Conservation (phyloP, 2,113 vertebrate species). For the Ornithorhynchus anatinus region DNA sequence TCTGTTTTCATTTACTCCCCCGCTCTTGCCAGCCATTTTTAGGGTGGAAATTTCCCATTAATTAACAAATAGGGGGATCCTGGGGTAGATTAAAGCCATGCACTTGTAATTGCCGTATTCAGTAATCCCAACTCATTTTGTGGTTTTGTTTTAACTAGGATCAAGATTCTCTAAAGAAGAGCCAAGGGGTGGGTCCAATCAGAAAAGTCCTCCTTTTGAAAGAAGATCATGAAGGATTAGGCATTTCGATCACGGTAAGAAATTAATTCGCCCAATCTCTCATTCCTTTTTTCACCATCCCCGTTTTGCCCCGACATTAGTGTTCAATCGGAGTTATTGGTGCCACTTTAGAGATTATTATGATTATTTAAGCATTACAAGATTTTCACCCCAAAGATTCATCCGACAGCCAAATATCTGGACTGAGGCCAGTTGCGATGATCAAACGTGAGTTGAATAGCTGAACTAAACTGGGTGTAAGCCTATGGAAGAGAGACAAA, state of each 20-base stretch:
- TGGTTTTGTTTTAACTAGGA: constrained; percentile 75
- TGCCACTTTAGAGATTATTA: too few species aligned
- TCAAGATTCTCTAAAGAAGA: constrained; percentile 93
- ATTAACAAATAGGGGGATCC: constrained; percentile 8
- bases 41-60: constrained; percentile 5
- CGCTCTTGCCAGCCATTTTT: constrained; percentile 9
- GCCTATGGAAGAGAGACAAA: too few species aligned
- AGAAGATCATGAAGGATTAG: constrained; percentile 97
- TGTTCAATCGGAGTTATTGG: too few species aligned
- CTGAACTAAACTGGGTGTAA: too few species aligned
- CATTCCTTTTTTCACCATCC: too few species aligned
- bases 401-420: too few species aligned
- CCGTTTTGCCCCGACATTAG: too few species aligned
- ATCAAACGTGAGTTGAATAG: too few species aligned
- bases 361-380: too few species aligned
- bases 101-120: background rate
- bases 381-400: too few species aligned
- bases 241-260: constrained; percentile 97
- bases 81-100: constrained; percentile 3
- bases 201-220: constrained; percentile 93
- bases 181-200: constrained; percentile 96
- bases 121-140: constrained; percentile 12
- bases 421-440: too few species aligned
- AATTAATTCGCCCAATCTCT: constrained; percentile 28
- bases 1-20: background rate